Evolutionary conservation across 2,113 vertebrate species (phyloP).

Genomic region (Natator depressus): DNA sequence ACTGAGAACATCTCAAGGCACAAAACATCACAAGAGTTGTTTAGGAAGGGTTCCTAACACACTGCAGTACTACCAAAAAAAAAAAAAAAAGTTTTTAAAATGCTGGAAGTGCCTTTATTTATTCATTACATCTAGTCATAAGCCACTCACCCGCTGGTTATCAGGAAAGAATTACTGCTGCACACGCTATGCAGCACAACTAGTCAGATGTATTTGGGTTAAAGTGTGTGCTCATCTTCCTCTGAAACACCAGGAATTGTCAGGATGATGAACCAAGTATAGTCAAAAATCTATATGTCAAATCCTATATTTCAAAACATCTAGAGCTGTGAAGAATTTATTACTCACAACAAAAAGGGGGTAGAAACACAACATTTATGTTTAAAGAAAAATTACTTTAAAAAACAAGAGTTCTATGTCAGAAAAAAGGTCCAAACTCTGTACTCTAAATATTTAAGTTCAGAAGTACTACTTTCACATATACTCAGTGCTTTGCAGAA

Average conservation of each 20-base stretch:
- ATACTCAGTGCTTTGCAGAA: not conserved
- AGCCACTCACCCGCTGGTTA: not conserved
- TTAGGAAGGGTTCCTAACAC: not conserved
- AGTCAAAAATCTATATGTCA: not conserved
- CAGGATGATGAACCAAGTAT: fast-evolving
- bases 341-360: not conserved
- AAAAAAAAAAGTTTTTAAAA: not conserved
- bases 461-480: not conserved
- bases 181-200: not conserved
- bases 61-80: not conserved
- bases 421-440: not conserved
- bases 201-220: not conserved
- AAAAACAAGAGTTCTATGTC: not conserved
- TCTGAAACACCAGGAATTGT: not conserved
- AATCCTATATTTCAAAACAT: not conserved
- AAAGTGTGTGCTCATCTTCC: not conserved
- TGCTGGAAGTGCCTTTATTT: not conserved
- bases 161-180: not conserved
- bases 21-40: not conserved
- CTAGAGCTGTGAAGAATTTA: not conserved
- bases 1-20: not conserved
- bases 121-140: not conserved
- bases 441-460: not conserved
- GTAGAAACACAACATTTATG: not conserved
- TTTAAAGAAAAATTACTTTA: not conserved